phyloP scores from a whole-genome alignment of 2,113 vertebrate genomes.

The Mustela lutreola region DNA sequence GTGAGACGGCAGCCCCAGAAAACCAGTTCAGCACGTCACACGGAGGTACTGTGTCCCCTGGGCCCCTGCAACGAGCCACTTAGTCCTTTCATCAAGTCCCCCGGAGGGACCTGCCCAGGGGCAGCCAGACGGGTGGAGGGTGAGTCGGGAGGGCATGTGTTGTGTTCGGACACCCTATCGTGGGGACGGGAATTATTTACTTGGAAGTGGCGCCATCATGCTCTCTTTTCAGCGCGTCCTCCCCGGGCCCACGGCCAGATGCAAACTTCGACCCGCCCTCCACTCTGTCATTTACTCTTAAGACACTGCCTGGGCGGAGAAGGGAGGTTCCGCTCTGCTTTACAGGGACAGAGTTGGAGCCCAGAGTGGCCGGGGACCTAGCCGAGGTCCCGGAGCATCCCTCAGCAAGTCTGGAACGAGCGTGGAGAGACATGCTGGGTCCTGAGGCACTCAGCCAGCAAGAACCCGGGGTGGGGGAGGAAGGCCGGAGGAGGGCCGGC shows the following conservation, averaged over 20 bases:
- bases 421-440: no score
- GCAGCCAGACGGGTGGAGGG: no score
- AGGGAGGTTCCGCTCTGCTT: fast-evolving
- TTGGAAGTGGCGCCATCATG: neutral
- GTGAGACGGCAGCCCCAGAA: neutral
- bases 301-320: no score
- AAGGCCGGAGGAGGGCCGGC: neutral
- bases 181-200: fast-evolving
- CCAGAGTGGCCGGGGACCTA: neutral
- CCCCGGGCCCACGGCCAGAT: neutral
- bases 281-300: neutral
- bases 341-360: neutral
- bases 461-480: fast-evolving
- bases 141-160: fast-evolving
- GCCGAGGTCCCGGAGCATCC: fast-evolving
- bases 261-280: fast-evolving
- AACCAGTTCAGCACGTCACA: no score
- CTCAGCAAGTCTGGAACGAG: no score
- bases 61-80: fast-evolving
- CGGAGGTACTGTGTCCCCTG: fast-evolving
- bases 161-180: no score
- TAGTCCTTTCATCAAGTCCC: neutral
- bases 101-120: neutral
- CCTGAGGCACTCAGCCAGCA: neutral
- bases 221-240: neutral